Evolutionary conservation across 2,888 invertebrate species (phyloP).

Genomic region (Agonopterix arenella): DNA sequence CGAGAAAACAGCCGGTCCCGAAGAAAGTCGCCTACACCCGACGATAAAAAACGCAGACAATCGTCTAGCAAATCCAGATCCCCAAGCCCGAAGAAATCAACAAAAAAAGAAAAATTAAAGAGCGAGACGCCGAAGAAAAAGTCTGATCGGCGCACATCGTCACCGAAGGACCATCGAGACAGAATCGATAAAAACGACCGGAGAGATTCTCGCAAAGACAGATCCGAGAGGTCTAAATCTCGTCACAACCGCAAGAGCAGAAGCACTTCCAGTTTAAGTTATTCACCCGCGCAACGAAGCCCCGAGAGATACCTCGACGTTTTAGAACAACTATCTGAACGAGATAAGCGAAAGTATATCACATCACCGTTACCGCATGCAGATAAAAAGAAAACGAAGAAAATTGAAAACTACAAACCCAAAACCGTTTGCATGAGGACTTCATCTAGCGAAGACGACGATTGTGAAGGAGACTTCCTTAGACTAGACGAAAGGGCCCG

Average conservation of each 20-base stretch:
- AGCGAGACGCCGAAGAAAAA: conserved; percentile 35
- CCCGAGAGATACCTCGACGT: conserved; percentile 83
- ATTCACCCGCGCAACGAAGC: conserved; percentile 81
- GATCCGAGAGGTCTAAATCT: conserved; percentile 32
- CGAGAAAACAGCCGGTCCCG: conserved; percentile 29
- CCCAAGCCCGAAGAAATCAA: conserved; percentile 22
- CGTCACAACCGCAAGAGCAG: conserved; percentile 53
- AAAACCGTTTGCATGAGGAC: conserved; percentile 74
- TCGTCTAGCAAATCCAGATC: conserved; percentile 44
- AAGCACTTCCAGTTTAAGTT: conserved; percentile 78
- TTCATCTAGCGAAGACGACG: conserved; percentile 78
- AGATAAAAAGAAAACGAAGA: conserved; percentile 43
- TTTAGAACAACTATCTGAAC: conserved; percentile 74
- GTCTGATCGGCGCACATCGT: conserved; percentile 28
- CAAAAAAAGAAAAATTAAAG: conserved; percentile 38
- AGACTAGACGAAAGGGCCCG: conserved; percentile 63
- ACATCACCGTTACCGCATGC: conserved; percentile 57
- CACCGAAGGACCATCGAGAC: conserved; percentile 22
- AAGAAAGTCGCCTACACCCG: conserved; percentile 35
- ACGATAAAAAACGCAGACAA: conserved; percentile 21
- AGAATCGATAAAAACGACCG: conserved; percentile 25
- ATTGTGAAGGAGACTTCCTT: conserved; percentile 73
- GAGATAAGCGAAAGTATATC: conserved; percentile 71
- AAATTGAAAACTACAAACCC: conserved; percentile 39
- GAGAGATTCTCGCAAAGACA: conserved; percentile 24